phyloP scores from a whole-genome alignment of 2,113 vertebrate genomes.

The Scytalopus superciliaris region DNA sequence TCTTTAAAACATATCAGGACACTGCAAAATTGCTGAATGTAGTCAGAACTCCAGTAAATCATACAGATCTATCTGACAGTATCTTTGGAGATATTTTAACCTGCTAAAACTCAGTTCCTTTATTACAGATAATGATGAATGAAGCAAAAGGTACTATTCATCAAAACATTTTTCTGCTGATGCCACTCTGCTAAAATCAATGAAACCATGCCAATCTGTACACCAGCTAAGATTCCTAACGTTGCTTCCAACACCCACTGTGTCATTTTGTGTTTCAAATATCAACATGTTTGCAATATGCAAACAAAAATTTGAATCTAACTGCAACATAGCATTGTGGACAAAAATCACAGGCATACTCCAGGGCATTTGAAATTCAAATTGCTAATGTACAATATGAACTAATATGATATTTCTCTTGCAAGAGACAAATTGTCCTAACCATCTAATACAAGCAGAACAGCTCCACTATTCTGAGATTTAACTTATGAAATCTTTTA shows the following conservation, averaged over 20 bases:
- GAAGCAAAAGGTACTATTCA: neutral
- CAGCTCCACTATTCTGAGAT: neutral
- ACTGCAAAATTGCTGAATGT: neutral
- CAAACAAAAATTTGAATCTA: neutral
- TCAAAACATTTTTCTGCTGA: slow-evolving; percentile 10
- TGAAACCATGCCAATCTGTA: neutral
- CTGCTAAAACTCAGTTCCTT: neutral
- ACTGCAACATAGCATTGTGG: neutral
- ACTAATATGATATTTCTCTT: neutral
- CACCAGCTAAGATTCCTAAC: neutral
- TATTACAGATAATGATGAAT: neutral
- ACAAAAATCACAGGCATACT: neutral
- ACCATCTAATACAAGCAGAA: neutral
- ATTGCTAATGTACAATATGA: neutral
- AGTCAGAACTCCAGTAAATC: neutral
- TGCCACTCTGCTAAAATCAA: neutral
- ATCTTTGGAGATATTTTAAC: slow-evolving; percentile 8
- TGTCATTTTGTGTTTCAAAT: neutral
- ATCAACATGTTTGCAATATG: neutral
- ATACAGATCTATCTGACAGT: neutral
- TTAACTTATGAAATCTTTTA: neutral
- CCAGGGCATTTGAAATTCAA: neutral
- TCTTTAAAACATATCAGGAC: neutral
- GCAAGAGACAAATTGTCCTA: neutral
- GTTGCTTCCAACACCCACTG: neutral